Conservation (phyloP, 2,888 invertebrate species). For the Amiota communis region DNA sequence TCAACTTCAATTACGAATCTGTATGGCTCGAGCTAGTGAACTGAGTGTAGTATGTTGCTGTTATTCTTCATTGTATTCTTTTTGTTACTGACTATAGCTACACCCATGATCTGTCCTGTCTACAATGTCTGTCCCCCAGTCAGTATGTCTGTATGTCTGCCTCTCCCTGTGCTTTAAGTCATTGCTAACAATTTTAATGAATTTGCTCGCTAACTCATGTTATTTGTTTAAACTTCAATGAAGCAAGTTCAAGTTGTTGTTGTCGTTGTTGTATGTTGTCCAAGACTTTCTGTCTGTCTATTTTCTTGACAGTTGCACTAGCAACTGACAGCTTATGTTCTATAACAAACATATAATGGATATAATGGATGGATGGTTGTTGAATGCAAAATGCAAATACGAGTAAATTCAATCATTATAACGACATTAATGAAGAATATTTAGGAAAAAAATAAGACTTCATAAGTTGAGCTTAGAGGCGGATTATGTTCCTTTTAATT, state of each 20-base stretch:
- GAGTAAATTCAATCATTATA: no score
- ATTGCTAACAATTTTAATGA: conserved; percentile 29
- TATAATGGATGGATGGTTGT: neutral
- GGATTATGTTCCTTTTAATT: conserved; percentile 8
- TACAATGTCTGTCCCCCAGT: no score
- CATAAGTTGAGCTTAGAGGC: neutral
- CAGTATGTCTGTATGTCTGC: no score
- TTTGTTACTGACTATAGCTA: neutral
- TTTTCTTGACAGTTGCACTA: conserved; percentile 1
- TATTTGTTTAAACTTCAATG: conserved; percentile 22
- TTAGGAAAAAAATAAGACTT: conserved; percentile 15
- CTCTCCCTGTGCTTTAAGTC: conserved; percentile 6
- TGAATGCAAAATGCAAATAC: neutral
- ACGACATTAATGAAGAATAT: conserved; percentile 8
- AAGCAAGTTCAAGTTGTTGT: conserved; percentile 19
- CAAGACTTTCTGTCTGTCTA: conserved; percentile 7
- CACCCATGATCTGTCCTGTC: conserved; percentile 12
- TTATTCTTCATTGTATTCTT: conserved; percentile 1
- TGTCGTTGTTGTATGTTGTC: neutral
- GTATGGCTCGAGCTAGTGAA: neutral
- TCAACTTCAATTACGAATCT: conserved; percentile 26
- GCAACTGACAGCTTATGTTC: conserved; percentile 12
- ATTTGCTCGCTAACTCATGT: conserved; percentile 19
- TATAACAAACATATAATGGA: neutral
- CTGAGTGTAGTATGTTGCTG: no score